Evolutionary conservation across 2,888 invertebrate genomes (phyloP), one percentile per base, ranked within the genome.

Genomic region (Acanthosepion esculentum): DNA sequence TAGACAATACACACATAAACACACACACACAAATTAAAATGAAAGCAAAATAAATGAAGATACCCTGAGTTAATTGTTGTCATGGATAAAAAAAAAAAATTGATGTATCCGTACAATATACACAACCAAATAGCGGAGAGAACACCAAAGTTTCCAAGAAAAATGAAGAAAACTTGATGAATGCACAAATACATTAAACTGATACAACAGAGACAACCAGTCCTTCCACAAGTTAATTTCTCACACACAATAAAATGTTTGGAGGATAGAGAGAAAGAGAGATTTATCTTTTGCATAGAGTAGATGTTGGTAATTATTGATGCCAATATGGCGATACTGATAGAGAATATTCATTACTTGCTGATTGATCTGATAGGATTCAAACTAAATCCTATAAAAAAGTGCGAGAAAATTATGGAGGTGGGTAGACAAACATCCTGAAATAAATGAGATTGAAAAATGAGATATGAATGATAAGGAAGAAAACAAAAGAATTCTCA

Each of bases 361-460:
- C 78, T 78, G 78, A 78, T n/a, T 78, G n/a, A n/a, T 78, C n/a
- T 78, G 78, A 78, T 18, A n/a, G 78, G 78, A 78, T 78, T 78
- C 78, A 78, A 23, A 59, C 59, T 59, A 23, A 78, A 78, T 78
- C 78, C 15, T 12, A 78, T 78, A 78, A 78, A 59, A 78, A 10
- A 15, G 78, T 33, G n/a, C n/a, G 23, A 5, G 78, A n/a, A 78
- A n/a, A 78, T 4, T 78, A 8, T n/a, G n/a, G 18, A 29, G 8
- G 29, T 29, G 29, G 18, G 78, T n/a, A 0, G 23, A 78, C n/a
- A 78, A 78, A n/a, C 4, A 78, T 78, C n/a, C n/a, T 15, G 33
- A 78, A n/a, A 33, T 33, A 78, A 78, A 78, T 78, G 78, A 78
- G 12, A n/a, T 12, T 15, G 78, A 78, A n/a, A 78, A n/a, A 78